These are phyloP conservation scores for Antechinus flavipes DNA, from an alignment of 2,113 vertebrate genomes.

Conservation along the genomic window DNA sequence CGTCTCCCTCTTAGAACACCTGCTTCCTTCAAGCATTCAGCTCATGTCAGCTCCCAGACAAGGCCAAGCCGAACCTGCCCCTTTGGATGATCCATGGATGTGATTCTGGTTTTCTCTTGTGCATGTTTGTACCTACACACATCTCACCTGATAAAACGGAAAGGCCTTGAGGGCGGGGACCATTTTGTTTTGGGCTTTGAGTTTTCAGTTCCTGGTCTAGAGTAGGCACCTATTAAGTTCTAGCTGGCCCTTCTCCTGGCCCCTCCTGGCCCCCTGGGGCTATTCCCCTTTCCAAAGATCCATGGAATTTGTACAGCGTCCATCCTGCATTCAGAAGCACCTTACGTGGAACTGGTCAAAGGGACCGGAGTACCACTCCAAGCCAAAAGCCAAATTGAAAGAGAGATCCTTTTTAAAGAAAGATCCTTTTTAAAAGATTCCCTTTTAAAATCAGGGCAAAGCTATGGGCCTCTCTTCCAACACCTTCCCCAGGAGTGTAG, in stretches of 20 bases:
- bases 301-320: neutral
- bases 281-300: neutral
- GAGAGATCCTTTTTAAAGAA: neutral
- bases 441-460: neutral
- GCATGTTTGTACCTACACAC: neutral
- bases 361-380: neutral
- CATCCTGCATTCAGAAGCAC: neutral
- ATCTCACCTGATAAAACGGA: neutral
- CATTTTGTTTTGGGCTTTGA: neutral
- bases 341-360: neutral
- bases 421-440: neutral
- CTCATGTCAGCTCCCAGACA: neutral
- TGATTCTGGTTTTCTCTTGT: neutral
- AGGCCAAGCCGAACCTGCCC: neutral
- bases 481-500: neutral
- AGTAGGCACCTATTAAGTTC: neutral
- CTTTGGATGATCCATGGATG: neutral
- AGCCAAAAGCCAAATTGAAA: neutral
- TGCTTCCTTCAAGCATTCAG: neutral
- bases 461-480: neutral
- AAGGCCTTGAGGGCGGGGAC: neutral
- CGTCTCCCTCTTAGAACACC: neutral
- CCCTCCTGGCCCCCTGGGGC: neutral
- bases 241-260: neutral
- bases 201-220: neutral